Base-by-base conservation (phyloP, 1,140 invertebrate species). In the Drosophila ficusphila region DNA sequence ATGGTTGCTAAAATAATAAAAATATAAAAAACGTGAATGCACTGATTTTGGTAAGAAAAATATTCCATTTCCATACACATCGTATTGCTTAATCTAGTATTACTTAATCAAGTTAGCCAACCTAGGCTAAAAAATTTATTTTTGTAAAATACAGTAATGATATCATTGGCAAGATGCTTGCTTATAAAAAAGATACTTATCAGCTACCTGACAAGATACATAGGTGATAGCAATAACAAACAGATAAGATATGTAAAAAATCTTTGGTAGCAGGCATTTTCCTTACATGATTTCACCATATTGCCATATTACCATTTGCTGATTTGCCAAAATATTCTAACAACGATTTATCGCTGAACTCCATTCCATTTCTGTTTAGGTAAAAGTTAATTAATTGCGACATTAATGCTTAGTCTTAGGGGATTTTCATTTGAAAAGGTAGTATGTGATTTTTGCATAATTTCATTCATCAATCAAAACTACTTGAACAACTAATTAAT, bases 381-480 rank as follows among this genome's bases (percentile, higher is more conserved):
- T 16, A 16, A 12, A 23, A 3, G 3, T 12, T 11, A 54, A 19
- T 9, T 11, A 47, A 29, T 19, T 21, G 12, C 2, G 1, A 16
- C 9, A 23, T 31, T 1, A 11, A 48, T 14, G 9, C 16, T 4
- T 1, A 3, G n/a, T 4, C 16, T 54, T 16, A 4, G 1, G 8
- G 29, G 19, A 33, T 18, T 54, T 31, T 7, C n/a, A n/a, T 48
- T 5, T 8, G 5, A 11, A 48, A 11, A 14, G 2, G 6, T 12
- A 7, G 12, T 23, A 31, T 18, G 16, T n/a, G 2, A 53, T 42
- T 62, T 56, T 68, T 41, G 16, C n/a, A 54, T 52, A 54, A 19
- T 47, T 71, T 46, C 54, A 12, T 11, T 48, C 57, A 77, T 81
- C 73, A 77, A 81, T 81, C 78, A 81, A 77, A 48, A 34, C n/a